Conservation (phyloP, 2,888 invertebrate genomes). For the Caenorhabditis uteleia region DNA sequence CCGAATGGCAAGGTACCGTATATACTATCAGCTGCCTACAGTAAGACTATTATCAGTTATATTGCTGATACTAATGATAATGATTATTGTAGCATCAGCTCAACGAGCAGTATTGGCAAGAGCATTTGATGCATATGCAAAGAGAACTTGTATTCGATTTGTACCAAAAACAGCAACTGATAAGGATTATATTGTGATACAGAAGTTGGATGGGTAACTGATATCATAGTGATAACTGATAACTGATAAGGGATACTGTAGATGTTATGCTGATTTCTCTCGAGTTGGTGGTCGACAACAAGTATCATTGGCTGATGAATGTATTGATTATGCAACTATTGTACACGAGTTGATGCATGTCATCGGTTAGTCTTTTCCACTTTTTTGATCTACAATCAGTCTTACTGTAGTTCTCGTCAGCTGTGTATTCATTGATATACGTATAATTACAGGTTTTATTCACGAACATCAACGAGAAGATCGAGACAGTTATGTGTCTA, state of each 20-base stretch:
- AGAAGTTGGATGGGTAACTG: conserved; percentile 70
- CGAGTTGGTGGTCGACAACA: conserved; percentile 79
- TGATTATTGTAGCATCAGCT: conserved; percentile 45
- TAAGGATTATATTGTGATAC: conserved; percentile 75
- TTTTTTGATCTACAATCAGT: neutral
- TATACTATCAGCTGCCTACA: conserved; percentile 64
- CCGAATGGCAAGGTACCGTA: conserved; percentile 67
- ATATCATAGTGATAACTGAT: neutral
- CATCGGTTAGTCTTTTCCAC: conserved; percentile 46
- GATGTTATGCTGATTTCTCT: conserved; percentile 83
- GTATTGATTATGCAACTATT: conserved; percentile 74
- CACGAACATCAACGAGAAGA: conserved; percentile 69
- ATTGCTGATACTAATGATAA: neutral
- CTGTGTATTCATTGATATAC: too few species aligned
- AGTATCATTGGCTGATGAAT: conserved; percentile 75
- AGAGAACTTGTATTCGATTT: conserved; percentile 77
- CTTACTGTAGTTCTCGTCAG: neutral
- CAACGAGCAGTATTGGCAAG: conserved; percentile 72
- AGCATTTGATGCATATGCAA: conserved; percentile 75
- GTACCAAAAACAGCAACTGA: conserved; percentile 74
- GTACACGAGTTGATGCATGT: conserved; percentile 81
- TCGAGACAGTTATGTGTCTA: conserved; percentile 61
- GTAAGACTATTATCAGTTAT: conserved; percentile 44
- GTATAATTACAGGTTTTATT: conserved; percentile 55
- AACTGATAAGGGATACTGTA: conserved; percentile 16